These are phyloP conservation scores for Hiodon alosoides DNA, from an alignment of 2,113 vertebrate species.

Conservation along the genomic window DNA sequence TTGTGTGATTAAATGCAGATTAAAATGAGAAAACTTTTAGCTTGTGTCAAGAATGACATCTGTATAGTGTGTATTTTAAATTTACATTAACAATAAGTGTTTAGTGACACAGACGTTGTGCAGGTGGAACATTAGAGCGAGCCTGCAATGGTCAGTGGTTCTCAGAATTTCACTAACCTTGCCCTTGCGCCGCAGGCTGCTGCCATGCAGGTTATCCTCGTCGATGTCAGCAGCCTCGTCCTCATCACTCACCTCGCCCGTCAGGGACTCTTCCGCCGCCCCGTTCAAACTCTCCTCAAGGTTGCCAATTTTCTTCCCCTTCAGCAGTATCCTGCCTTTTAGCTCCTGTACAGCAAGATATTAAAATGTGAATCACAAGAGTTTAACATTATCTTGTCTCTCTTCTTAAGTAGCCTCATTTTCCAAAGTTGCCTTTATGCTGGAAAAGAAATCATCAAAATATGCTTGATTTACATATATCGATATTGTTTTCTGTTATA, in stretches of 20 bases:
- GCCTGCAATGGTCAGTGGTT: background rate
- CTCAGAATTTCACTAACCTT: slow-evolving; percentile 59
- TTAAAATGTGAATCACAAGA: too few species aligned
- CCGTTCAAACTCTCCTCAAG: slow-evolving; percentile 60
- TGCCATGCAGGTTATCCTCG: slow-evolving; percentile 50
- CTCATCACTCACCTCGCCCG: slow-evolving; percentile 61
- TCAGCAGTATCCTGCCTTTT: slow-evolving; percentile 78
- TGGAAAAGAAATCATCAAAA: too few species aligned
- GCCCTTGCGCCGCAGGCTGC: slow-evolving; percentile 50
- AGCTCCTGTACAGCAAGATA: slow-evolving; percentile 46
- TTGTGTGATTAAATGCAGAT: background rate
- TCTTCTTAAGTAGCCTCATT: too few species aligned
- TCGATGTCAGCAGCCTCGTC: slow-evolving; percentile 58
- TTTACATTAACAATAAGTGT: background rate
- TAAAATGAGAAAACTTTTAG: too few species aligned
- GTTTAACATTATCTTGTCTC: too few species aligned
- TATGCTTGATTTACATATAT: too few species aligned
- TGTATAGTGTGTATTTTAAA: background rate
- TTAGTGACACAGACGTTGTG: background rate
- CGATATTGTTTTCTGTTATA: too few species aligned
- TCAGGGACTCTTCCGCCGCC: slow-evolving; percentile 53
- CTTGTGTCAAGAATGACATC: background rate
- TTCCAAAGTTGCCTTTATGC: too few species aligned
- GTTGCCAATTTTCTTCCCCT: slow-evolving; percentile 79
- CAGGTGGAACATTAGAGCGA: background rate